Evolutionary conservation across 2,797 vertebrate species (phyloP).

Genomic region (Myoxocephalus aenaeus): DNA sequence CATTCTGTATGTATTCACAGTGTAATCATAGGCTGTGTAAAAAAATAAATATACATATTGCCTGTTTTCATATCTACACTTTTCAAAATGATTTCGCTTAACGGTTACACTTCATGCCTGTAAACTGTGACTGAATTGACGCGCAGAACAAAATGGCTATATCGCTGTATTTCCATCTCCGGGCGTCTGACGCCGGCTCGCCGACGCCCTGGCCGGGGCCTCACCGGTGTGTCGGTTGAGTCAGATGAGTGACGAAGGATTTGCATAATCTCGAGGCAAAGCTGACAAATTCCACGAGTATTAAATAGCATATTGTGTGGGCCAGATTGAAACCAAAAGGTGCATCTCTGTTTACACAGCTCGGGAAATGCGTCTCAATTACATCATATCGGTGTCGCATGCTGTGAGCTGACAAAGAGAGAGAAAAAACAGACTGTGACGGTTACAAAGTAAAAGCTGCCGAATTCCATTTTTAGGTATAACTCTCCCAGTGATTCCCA

Average conservation of each 20-base stretch:
- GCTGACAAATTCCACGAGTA: conserved; percentile 4
- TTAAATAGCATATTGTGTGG: conserved; percentile 1
- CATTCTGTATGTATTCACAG: not conserved
- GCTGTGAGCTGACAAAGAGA: not conserved
- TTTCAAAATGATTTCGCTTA: not conserved
- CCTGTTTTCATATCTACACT: too few species aligned
- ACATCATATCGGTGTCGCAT: not conserved
- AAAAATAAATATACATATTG: too few species aligned
- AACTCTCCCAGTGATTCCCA: conserved; percentile 13
- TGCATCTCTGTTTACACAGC: not conserved
- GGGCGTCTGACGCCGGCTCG: not conserved
- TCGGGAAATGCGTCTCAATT: not conserved
- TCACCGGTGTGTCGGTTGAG: conserved; percentile 6
- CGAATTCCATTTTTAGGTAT: not conserved
- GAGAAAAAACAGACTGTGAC: not conserved
- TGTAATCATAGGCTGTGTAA: too few species aligned
- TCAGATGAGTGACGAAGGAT: conserved; percentile 14
- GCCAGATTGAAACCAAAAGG: not conserved
- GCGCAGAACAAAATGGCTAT: not conserved
- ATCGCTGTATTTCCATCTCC: not conserved
- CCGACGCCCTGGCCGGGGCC: not conserved
- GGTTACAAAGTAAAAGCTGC: conserved; percentile 9
- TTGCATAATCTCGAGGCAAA: conserved; percentile 10
- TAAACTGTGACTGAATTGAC: conserved; percentile 4
- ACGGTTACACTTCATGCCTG: not conserved